Evolutionary conservation across 2,888 invertebrate species (phyloP).

Genomic region (Cryptops parisi): DNA sequence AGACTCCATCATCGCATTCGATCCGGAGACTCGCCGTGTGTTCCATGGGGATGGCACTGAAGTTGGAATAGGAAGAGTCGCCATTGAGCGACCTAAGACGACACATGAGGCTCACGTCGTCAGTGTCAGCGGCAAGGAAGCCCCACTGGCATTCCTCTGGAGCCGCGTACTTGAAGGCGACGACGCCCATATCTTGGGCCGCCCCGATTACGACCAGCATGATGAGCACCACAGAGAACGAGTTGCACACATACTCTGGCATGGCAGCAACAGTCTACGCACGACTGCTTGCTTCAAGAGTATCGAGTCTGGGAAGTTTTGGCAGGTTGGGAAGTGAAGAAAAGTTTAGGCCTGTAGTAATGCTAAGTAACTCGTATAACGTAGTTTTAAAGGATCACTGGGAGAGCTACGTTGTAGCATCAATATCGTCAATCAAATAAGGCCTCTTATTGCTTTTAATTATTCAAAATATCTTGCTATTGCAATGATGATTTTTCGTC

Average conservation of each 20-base stretch:
- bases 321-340: not conserved
- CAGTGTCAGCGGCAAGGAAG: conserved; percentile 36
- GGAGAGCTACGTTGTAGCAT: no score
- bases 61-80: conserved; percentile 75
- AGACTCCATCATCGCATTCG: conserved; percentile 62
- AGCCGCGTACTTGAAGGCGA: conserved; percentile 51
- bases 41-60: conserved; percentile 68
- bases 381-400: no score
- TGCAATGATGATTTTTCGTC: no score
- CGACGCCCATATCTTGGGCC: not conserved
- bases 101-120: conserved; percentile 62
- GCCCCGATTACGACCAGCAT: not conserved
- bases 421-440: no score
- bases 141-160: conserved; percentile 76
- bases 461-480: no score
- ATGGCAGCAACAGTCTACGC: not conserved
- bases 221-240: not conserved
- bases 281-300: not conserved
- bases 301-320: not conserved
- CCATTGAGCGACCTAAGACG: conserved; percentile 70
- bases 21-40: conserved; percentile 65
- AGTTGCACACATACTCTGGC: not conserved
- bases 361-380: no score
- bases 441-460: no score
- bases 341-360: no score